Conservation (phyloP, 37 sponge, comb jelly and placozoan species). For the Chondrilla cf. caribensis region DNA sequence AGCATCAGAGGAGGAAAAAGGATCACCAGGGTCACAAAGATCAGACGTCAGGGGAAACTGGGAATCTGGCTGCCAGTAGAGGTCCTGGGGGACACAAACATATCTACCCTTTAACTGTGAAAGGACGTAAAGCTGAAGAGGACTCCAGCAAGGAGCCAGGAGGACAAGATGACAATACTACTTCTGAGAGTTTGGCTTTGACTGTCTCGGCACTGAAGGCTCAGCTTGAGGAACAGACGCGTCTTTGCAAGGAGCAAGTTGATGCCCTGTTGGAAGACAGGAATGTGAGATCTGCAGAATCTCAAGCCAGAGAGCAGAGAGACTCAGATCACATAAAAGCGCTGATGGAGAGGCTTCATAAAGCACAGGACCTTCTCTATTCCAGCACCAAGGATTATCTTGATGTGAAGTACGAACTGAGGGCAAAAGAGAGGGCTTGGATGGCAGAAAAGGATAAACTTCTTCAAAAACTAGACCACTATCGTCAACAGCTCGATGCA, state of each 20-base stretch:
- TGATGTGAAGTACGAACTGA: constrained; percentile 85
- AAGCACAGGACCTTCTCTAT: constrained; percentile 88
- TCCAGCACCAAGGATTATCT: constrained; percentile 97
- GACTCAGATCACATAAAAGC: constrained; percentile 66
- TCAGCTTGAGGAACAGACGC: constrained; percentile 90
- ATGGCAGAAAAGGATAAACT: constrained; percentile 88
- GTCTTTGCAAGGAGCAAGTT: constrained; percentile 91
- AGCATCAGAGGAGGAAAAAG: constrained; percentile 29
- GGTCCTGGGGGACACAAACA: constrained; percentile 78
- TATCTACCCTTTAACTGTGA: background rate
- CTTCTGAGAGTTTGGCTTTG: constrained; percentile 68
- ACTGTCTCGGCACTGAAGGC: constrained; percentile 87
- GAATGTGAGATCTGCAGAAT: constrained; percentile 72
- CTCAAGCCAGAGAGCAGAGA: constrained; percentile 56
- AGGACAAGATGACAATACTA: constrained; percentile 1
- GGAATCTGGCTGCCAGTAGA: constrained; percentile 1
- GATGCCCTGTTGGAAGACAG: constrained; percentile 90
- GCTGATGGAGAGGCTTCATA: constrained; percentile 79
- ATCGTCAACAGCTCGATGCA: constrained; percentile 51
- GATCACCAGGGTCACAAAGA: background rate
- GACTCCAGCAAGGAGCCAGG: background rate
- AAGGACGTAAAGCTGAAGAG: background rate
- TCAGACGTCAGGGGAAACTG: background rate
- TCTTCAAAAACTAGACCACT: constrained; percentile 76
- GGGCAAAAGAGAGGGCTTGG: constrained; percentile 85